These are phyloP conservation scores for Halocynthia aurantium DNA, from an alignment of 23 tunicate genomes.

Conservation along the genomic window DNA sequence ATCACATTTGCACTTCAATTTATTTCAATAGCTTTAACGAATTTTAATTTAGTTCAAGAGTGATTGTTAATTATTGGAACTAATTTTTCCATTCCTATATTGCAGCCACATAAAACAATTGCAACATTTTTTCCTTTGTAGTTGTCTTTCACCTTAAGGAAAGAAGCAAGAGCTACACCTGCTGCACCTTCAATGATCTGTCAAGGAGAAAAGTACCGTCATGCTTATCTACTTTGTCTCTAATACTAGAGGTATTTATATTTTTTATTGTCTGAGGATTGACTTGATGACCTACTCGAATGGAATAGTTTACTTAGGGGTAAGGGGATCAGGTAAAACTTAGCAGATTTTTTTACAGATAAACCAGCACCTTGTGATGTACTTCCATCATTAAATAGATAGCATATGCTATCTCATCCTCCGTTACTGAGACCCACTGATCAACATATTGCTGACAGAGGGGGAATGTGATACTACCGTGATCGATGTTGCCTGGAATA, in stretches of 20 bases:
- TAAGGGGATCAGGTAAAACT: neutral
- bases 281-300: neutral
- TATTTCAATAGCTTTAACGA: too few species aligned
- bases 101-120: constrained; percentile 70
- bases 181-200: constrained; percentile 87
- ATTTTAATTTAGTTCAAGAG: too few species aligned
- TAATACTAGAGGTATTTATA: too few species aligned
- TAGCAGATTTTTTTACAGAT: neutral
- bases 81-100: constrained; percentile 30
- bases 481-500: constrained; percentile 17
- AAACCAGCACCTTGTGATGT: constrained; percentile 46
- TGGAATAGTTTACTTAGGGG: too few species aligned
- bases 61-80: too few species aligned
- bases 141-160: constrained; percentile 43
- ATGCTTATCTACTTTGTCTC: too few species aligned
- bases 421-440: constrained; percentile 74
- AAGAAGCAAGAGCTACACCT: constrained; percentile 81
- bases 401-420: constrained; percentile 76
- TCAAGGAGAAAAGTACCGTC: neutral
- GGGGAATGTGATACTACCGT: constrained; percentile 33
- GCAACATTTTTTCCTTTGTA: constrained; percentile 72
- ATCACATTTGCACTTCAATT: too few species aligned
- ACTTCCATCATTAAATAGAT: constrained; percentile 49
- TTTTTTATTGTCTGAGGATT: too few species aligned
- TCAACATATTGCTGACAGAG: constrained; percentile 65